phyloP scores from a whole-genome alignment of 2,797 vertebrate genomes.

The Enteromius afrohamiltoni region DNA sequence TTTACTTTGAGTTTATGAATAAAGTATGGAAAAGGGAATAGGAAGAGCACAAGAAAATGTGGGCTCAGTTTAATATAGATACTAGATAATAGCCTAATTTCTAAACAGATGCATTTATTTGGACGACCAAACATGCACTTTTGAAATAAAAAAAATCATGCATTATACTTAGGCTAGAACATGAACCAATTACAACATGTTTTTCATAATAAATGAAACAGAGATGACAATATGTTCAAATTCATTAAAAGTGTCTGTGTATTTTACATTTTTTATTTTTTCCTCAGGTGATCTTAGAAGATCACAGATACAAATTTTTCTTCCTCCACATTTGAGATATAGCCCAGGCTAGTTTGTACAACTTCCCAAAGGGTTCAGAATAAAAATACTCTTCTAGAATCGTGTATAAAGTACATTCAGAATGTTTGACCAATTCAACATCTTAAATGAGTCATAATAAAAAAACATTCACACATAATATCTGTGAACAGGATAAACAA shows the following conservation, averaged over 20 bases:
- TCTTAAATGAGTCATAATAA: constrained; percentile 24
- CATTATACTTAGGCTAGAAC: background rate
- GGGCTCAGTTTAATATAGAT: background rate
- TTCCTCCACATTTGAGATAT: constrained; percentile 27
- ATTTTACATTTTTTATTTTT: constrained; percentile 17
- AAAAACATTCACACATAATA: constrained; percentile 25
- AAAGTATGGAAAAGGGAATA: background rate
- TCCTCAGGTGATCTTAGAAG: constrained; percentile 7
- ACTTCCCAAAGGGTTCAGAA: constrained; percentile 20
- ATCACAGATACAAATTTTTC: constrained; percentile 18
- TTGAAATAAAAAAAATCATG: background rate
- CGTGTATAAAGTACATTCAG: constrained; percentile 45
- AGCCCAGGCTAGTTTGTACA: constrained; percentile 11
- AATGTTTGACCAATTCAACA: constrained; percentile 38
- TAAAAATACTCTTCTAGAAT: constrained; percentile 17
- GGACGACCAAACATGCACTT: background rate
- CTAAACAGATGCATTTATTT: background rate
- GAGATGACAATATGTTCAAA: background rate
- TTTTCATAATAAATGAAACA: background rate
- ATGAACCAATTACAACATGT: background rate
- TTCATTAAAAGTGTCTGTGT: background rate
- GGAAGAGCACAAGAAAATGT: background rate
- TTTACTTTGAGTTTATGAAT: background rate
- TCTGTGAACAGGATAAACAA: constrained; percentile 24
- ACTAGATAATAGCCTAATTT: background rate